Evolutionary conservation across 2,113 vertebrate species (phyloP), one percentile per base, ranked within the genome.

Genomic region (Ciconia maguari): DNA sequence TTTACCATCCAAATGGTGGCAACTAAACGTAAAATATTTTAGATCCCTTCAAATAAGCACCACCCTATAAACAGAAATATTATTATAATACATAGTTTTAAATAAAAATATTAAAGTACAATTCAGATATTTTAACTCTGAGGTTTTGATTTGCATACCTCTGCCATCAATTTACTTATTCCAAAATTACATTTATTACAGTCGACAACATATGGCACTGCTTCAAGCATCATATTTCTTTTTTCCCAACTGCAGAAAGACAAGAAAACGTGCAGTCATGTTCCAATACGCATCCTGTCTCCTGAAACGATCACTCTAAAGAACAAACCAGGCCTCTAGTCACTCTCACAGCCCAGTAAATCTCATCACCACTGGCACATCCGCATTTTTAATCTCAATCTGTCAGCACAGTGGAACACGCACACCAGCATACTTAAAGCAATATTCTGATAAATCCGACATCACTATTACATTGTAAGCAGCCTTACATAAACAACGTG

Each of bases 371-470:
- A 3, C 85, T 89, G 62, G 95, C 84, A 96, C 49, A 48, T 48
- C 74, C 48, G 14, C 10, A 20, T 55, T 70, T 96, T 69, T 62
- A 86, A 97, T 92, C 90, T 94, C 64, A 95, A 60, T 95, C 92
- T 96, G 80, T 96, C 96, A 95, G 54, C 85, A 51, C 70, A 30
- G 79, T 7, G 85, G 69, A 93, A 95, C 51, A 83, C 75, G 85
- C 61, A 88, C 44, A 29, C 83, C 90, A 71, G 62, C 55, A 70
- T 78, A 61, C 82, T 93, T 26, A 85, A 77, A 96, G 89, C 84
- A 76, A 65, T 90, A 83, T 79, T 95, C 90, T 60, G 89, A 71
- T 91, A 97, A 97, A 97, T 93, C 92, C 72, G 5, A 68, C 81
- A 30, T 75, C 52, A 90, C 94, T 96, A 89, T 38, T 60, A 80